Conservation (phyloP, 2,113 vertebrate genomes). For the Delphinapterus leucas region DNA sequence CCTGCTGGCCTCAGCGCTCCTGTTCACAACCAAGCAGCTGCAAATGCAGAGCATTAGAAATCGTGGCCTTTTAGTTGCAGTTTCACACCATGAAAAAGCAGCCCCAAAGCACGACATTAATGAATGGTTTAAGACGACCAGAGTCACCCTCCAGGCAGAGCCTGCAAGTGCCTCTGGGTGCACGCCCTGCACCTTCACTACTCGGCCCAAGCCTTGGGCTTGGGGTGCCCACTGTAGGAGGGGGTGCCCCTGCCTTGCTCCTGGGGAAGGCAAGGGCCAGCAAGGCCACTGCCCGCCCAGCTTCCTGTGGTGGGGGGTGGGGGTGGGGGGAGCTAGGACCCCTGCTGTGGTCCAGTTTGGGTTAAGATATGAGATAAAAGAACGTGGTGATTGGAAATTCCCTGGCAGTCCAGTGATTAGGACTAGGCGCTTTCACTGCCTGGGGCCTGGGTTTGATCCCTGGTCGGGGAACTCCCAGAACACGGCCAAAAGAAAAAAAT, state of each 20-base stretch:
- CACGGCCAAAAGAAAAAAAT: neutral
- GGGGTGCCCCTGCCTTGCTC: too few species aligned
- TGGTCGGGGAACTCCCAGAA: neutral
- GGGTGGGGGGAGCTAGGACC: too few species aligned
- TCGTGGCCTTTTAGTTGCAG: neutral
- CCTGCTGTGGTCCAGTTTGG: neutral
- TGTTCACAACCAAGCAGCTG: neutral
- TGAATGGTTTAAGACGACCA: too few species aligned
- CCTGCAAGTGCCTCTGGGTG: neutral
- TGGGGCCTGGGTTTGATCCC: neutral
- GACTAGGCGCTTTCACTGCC: neutral
- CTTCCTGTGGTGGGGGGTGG: neutral
- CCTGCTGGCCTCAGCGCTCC: neutral
- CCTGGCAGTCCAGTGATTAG: neutral
- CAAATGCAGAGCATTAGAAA: neutral
- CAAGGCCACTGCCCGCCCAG: neutral
- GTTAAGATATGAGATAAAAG: neutral
- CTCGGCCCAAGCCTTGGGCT: neutral
- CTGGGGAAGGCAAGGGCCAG: neutral
- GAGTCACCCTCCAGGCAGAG: neutral
- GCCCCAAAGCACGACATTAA: fast-evolving
- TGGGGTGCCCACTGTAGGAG: neutral
- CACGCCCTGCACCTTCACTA: neutral
- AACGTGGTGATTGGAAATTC: neutral
- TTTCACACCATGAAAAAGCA: neutral